phyloP scores from a whole-genome alignment of 2,797 vertebrate genomes.

The Bradypodion pumilum region DNA sequence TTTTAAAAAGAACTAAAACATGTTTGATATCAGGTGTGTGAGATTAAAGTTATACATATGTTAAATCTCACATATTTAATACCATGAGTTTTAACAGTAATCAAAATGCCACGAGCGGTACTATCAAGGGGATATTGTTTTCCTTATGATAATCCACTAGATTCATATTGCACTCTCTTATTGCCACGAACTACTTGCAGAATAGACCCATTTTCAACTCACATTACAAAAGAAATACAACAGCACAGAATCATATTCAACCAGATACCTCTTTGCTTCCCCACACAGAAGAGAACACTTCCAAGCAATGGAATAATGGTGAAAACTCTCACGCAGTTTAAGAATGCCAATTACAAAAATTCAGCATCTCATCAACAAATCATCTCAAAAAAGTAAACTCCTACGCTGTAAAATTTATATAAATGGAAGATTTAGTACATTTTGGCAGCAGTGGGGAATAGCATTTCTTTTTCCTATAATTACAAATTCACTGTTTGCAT shows the following conservation, averaged over 20 bases:
- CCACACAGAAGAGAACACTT: not conserved
- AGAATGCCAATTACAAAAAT: not conserved
- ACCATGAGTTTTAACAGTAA: too few species aligned
- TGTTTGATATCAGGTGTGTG: too few species aligned
- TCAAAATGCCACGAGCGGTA: too few species aligned
- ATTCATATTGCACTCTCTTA: not conserved
- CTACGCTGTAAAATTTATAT: not conserved
- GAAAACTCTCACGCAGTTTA: not conserved
- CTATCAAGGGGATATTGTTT: too few species aligned
- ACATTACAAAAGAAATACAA: not conserved
- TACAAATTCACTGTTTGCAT: not conserved
- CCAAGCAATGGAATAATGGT: not conserved
- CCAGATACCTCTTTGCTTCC: not conserved
- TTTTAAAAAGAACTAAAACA: not conserved
- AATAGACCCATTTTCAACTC: too few species aligned
- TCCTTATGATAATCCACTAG: not conserved
- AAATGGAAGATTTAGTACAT: not conserved
- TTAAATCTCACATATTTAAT: too few species aligned
- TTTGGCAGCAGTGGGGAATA: not conserved
- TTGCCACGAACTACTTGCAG: not conserved
- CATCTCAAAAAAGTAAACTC: not conserved
- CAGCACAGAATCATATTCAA: not conserved
- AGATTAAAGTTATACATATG: too few species aligned
- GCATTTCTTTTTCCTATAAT: not conserved
- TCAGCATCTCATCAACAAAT: not conserved